Evolutionary conservation across 2,797 vertebrate genomes (phyloP).

Genomic region (Alca torda): DNA sequence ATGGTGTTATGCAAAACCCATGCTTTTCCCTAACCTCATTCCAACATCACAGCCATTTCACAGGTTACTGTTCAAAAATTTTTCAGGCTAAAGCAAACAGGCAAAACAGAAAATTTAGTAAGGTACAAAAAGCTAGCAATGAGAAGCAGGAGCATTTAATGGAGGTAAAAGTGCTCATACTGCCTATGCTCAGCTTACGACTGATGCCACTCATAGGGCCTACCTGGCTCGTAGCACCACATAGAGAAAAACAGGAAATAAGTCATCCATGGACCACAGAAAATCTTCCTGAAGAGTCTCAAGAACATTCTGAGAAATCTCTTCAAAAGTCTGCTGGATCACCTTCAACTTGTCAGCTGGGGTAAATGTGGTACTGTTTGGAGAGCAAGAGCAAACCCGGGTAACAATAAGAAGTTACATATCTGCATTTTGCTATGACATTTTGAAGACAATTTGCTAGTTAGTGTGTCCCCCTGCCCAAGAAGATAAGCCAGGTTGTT

Average conservation of each 20-base stretch:
- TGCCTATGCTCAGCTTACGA: not conserved
- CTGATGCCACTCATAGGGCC: not conserved
- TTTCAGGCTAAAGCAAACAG: not conserved
- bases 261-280: constrained; percentile 98
- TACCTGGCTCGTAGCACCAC: constrained; percentile 97
- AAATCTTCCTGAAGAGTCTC: constrained; percentile 90
- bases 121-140: not conserved
- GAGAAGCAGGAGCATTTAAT: not conserved
- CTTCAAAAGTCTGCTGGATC: constrained; percentile 97
- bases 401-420: not conserved
- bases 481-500: not conserved
- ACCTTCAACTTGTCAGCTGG: constrained; percentile 97
- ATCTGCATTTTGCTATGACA: not conserved
- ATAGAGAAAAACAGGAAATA: constrained; percentile 97
- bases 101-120: not conserved
- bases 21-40: not conserved
- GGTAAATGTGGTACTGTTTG: constrained; percentile 92
- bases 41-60: not conserved
- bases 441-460: not conserved
- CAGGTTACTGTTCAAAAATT: not conserved
- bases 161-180: not conserved
- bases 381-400: not conserved
- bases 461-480: accelerated
- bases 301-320: constrained; percentile 93
- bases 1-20: not conserved